Conservation (phyloP, 2,797 vertebrate species). For the Delichon dasypus region DNA sequence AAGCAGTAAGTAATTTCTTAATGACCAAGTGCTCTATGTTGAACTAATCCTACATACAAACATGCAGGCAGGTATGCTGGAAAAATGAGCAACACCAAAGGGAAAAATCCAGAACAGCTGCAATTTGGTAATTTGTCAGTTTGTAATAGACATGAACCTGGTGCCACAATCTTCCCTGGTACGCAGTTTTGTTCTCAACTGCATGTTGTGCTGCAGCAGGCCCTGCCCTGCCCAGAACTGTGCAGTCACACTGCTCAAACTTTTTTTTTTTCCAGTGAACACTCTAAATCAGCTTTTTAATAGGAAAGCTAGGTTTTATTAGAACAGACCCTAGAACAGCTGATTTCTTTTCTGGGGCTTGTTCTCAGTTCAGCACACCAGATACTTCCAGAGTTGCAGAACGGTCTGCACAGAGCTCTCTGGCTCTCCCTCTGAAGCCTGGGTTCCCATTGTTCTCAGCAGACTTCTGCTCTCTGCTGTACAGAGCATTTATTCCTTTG, state of each 20-base stretch:
- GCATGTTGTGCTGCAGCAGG: neutral
- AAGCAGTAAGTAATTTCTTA: neutral
- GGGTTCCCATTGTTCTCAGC: neutral
- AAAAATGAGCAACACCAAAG: neutral
- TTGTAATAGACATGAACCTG: neutral
- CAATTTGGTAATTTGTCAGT: neutral
- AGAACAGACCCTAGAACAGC: neutral
- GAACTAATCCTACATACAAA: neutral
- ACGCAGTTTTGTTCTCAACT: neutral
- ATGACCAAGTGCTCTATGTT: neutral
- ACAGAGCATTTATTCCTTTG: neutral
- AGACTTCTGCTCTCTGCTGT: neutral
- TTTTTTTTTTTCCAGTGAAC: neutral
- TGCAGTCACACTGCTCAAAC: neutral
- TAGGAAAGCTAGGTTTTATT: neutral
- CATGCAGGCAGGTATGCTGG: neutral
- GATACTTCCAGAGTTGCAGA: neutral
- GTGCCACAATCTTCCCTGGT: neutral
- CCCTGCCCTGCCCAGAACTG: neutral
- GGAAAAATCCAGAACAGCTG: neutral
- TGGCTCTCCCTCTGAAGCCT: neutral
- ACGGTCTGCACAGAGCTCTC: neutral
- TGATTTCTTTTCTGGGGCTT: neutral
- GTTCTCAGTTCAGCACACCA: neutral
- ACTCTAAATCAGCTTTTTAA: neutral